A percentile compares a stretch with the other conserved stretches of the same genome.
Conservation (phyloP, 2,888 invertebrate genomes). For the Agapostemon virescens region DNA sequence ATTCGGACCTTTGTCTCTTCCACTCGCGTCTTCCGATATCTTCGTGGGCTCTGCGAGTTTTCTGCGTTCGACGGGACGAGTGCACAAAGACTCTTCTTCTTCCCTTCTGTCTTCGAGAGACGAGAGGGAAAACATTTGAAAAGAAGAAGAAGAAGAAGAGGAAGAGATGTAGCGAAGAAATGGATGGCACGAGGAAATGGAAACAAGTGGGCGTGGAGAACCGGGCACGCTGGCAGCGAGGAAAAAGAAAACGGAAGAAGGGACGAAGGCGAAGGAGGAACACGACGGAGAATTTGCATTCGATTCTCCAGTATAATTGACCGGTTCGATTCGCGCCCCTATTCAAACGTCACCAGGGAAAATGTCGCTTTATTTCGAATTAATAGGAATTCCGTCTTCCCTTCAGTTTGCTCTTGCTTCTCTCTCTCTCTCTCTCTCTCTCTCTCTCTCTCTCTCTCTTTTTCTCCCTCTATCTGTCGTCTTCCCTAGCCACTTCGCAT, state of each 20-base stretch:
- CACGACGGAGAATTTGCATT: constrained; percentile 41
- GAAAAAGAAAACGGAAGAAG: constrained; percentile 8
- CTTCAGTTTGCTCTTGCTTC: background rate
- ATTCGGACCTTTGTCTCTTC: constrained; percentile 36
- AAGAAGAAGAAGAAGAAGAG: constrained; percentile 6
- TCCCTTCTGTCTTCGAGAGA: background rate
- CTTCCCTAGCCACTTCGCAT: constrained; percentile 19
- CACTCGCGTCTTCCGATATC: constrained; percentile 44
- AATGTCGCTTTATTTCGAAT: constrained; percentile 54
- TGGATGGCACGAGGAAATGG: constrained; percentile 22
- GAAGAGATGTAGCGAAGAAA: background rate
- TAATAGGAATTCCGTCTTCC: constrained; percentile 43
- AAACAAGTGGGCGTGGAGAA: constrained; percentile 34
- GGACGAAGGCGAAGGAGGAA: background rate
- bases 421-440: background rate
- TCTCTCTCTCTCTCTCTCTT: background rate
- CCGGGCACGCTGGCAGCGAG: constrained; percentile 3
- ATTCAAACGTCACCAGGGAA: constrained; percentile 39
- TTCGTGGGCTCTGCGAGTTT: background rate
- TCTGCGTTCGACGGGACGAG: background rate
- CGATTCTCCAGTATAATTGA: constrained; percentile 47
- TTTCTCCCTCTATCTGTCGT: background rate
- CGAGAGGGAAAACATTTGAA: background rate
- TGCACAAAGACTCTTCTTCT: constrained; percentile 19
- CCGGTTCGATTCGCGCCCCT: constrained; percentile 47